phyloP scores from a whole-genome alignment of 2,888 invertebrate species.

The Rhimphoctona megacephalus region DNA sequence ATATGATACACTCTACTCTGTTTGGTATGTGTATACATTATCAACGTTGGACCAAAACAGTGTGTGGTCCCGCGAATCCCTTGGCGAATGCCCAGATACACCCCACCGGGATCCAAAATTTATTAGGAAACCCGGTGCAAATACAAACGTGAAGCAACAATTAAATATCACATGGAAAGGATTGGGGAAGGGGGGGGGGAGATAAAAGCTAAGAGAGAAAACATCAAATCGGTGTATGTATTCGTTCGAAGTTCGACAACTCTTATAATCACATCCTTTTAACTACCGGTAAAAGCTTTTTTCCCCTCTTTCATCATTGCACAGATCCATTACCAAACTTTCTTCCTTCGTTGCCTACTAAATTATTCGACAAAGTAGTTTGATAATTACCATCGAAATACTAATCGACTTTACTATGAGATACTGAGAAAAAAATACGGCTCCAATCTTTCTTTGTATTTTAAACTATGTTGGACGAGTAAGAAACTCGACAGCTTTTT shows the following conservation, averaged over 20 bases:
- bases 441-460: constrained; percentile 11
- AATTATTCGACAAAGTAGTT: constrained; percentile 13
- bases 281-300: neutral
- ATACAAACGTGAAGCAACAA: constrained; percentile 50
- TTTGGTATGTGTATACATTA: constrained; percentile 16
- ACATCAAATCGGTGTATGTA: neutral
- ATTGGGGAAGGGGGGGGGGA: constrained; percentile 2
- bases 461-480: neutral
- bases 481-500: neutral
- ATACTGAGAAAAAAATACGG: neutral
- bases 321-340: neutral
- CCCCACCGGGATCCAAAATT: constrained; percentile 55
- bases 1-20: neutral
- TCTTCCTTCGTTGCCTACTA: neutral
- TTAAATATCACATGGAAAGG: constrained; percentile 39
- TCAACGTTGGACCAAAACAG: constrained; percentile 16
- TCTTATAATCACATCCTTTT: constrained; percentile 37
- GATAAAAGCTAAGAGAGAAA: neutral
- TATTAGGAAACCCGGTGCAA: constrained; percentile 61
- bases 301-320: neutral
- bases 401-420: constrained; percentile 31
- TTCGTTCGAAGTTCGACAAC: constrained; percentile 44
- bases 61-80: constrained; percentile 52
- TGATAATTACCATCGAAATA: constrained; percentile 33
- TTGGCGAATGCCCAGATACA: constrained; percentile 28